phyloP scores from a whole-genome alignment of 2,888 invertebrate species.

The Sialis lutaria region DNA sequence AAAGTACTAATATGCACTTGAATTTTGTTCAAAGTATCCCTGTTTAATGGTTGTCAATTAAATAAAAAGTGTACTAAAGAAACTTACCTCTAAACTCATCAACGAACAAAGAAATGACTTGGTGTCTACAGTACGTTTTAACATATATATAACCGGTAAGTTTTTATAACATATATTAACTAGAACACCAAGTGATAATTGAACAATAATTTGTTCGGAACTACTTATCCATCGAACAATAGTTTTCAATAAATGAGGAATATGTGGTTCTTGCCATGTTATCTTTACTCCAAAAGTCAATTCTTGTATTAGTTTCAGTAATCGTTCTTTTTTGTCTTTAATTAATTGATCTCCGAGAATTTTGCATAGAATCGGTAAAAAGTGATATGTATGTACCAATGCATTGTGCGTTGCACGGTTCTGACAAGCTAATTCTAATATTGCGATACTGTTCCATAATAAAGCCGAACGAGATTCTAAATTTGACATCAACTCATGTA shows the following conservation, averaged over 20 bases:
- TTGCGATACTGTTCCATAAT: constrained; percentile 47
- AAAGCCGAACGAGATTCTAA: constrained; percentile 36
- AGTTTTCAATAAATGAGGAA: constrained; percentile 45
- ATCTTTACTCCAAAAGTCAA: constrained; percentile 64
- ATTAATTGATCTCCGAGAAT: constrained; percentile 40
- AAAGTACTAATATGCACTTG: too few species aligned
- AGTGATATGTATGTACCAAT: constrained; percentile 51
- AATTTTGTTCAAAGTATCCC: too few species aligned
- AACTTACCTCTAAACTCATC: constrained; percentile 36
- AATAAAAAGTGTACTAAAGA: background rate
- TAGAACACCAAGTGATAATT: constrained; percentile 45
- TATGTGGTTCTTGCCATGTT: constrained; percentile 63
- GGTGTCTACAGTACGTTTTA: constrained; percentile 53
- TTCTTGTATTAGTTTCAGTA: constrained; percentile 47
- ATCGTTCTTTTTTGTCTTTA: constrained; percentile 41
- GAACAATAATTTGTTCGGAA: constrained; percentile 29
- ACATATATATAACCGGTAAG: constrained; percentile 50
- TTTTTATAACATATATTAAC: constrained; percentile 69
- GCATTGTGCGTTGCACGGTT: constrained; percentile 42
- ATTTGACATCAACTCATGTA: constrained; percentile 45
- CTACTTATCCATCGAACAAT: constrained; percentile 46
- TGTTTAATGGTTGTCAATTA: background rate
- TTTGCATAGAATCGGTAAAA: constrained; percentile 43
- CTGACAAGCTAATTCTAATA: constrained; percentile 40
- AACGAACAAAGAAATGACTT: constrained; percentile 46